These are phyloP conservation scores for Tupiocoris notatus DNA, from an alignment of 2,888 invertebrate species.

Conservation along the genomic window DNA sequence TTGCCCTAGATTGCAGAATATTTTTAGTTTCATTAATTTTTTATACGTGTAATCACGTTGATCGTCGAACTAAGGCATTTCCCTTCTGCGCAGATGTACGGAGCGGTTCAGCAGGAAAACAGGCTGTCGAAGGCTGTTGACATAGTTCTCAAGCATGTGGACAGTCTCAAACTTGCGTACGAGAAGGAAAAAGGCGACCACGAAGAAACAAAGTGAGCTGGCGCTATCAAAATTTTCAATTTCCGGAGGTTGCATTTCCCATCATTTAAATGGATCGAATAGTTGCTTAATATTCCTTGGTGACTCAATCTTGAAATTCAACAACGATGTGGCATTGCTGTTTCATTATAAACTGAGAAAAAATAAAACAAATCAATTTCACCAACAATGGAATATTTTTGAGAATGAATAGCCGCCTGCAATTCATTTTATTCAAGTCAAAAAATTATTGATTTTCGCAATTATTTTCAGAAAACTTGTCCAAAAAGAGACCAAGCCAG, in stretches of 20 bases:
- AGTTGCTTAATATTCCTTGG: too few relatives aligned
- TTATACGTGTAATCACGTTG: background rate
- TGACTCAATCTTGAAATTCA: too few relatives aligned
- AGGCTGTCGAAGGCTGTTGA: conserved; percentile 60
- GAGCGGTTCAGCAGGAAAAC: conserved; percentile 62
- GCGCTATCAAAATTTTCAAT: too few relatives aligned
- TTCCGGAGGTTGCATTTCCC: too few relatives aligned
- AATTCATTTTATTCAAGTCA: background rate
- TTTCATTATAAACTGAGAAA: too few relatives aligned
- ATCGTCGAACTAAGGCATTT: background rate
- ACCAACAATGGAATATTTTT: too few relatives aligned
- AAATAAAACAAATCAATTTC: too few relatives aligned
- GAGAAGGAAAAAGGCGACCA: conserved; percentile 60
- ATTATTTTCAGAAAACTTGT: conserved; percentile 36
- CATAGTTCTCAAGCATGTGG: conserved; percentile 61
- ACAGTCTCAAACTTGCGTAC: conserved; percentile 59
- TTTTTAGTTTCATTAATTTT: background rate
- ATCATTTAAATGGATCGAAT: too few relatives aligned
- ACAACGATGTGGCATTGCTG: too few relatives aligned
- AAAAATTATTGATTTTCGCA: background rate
- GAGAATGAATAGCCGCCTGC: too few relatives aligned
- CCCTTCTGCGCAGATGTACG: conserved; percentile 55
- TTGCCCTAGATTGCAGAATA: too few relatives aligned
- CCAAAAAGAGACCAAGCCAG: conserved; percentile 37
- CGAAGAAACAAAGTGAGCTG: conserved; percentile 60